Percentiles rank a stretch among this genome's conserved stretches.
These are phyloP conservation scores for Sciurus vulgaris DNA, from an alignment of 2,797 vertebrate species.

Conservation along the genomic window DNA sequence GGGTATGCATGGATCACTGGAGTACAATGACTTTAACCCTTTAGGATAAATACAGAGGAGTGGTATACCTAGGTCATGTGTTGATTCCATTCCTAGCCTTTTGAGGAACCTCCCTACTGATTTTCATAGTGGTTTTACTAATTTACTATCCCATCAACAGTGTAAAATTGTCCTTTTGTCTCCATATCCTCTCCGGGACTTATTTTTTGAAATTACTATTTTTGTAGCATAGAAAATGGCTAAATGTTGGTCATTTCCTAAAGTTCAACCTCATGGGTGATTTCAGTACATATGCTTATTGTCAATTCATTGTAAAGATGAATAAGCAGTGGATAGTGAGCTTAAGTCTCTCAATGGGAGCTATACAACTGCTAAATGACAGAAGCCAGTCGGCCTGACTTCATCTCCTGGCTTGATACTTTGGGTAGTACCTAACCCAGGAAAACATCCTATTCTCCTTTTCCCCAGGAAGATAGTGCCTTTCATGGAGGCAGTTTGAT, in stretches of 20 bases:
- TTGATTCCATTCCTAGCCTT: too few relatives aligned
- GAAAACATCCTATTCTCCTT: background rate
- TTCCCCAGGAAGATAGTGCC: background rate
- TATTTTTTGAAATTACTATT: background rate
- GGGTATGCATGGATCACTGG: too few relatives aligned
- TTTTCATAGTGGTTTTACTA: too few relatives aligned
- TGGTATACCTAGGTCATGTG: too few relatives aligned
- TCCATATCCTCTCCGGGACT: too few relatives aligned
- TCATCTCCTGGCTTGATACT: background rate
- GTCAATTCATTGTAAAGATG: background rate
- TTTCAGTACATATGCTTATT: background rate
- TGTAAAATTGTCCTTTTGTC: too few relatives aligned
- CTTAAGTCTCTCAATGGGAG: accelerated
- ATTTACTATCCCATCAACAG: too few relatives aligned
- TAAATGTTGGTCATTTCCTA: background rate
- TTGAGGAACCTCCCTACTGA: too few relatives aligned
- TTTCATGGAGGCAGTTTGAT: background rate
- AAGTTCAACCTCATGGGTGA: background rate
- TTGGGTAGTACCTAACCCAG: background rate
- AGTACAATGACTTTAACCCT: too few relatives aligned
- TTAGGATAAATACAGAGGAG: too few relatives aligned
- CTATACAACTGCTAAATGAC: background rate
- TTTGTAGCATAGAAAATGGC: background rate
- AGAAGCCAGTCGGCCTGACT: background rate
- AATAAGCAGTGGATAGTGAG: background rate